Conservation (phyloP, 1,140 invertebrate genomes). For the Zaprionus camerounensis region DNA sequence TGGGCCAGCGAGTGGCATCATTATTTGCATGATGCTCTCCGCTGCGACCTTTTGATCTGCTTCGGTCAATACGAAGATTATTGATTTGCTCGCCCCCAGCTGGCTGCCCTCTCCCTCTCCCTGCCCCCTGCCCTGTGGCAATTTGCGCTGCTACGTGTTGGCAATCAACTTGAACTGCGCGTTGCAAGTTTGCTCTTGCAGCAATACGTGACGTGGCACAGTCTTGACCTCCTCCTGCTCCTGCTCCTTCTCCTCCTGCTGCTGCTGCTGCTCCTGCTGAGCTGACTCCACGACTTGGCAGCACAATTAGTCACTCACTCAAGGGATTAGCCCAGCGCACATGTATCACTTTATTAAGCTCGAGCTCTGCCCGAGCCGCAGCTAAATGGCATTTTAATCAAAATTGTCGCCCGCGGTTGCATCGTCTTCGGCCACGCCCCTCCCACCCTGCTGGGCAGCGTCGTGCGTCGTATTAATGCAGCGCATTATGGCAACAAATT, state of each 20-base stretch:
- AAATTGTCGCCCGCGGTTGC: slow-evolving; percentile 71
- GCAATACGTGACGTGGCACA: slow-evolving; percentile 50
- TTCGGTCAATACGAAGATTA: slow-evolving; percentile 76
- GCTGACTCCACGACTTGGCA: slow-evolving; percentile 15
- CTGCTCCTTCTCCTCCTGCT: slow-evolving; percentile 10
- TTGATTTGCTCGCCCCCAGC: slow-evolving; percentile 61
- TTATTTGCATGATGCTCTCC: slow-evolving; percentile 54
- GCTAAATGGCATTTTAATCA: slow-evolving; percentile 81
- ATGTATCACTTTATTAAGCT: slow-evolving; percentile 66
- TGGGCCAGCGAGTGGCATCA: slow-evolving; percentile 17
- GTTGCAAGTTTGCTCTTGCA: slow-evolving; percentile 49
- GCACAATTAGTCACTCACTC: slow-evolving; percentile 64
- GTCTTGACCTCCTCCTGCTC: slow-evolving; percentile 15
- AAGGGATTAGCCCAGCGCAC: slow-evolving; percentile 41
- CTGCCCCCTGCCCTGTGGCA: slow-evolving; percentile 25
- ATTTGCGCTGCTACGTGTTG: slow-evolving; percentile 70
- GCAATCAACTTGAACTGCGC: slow-evolving; percentile 73
- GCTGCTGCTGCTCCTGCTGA: background rate
- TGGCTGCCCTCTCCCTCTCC: slow-evolving; percentile 23
- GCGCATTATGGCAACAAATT: slow-evolving; percentile 69
- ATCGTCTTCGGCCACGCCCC: background rate
- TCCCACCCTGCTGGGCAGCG: background rate
- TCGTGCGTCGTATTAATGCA: slow-evolving; percentile 55
- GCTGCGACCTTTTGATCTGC: slow-evolving; percentile 75
- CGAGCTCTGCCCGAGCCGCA: background rate